These are phyloP conservation scores for Megathymus violae DNA, from an alignment of 1,140 invertebrate species.

Conservation along the genomic window DNA sequence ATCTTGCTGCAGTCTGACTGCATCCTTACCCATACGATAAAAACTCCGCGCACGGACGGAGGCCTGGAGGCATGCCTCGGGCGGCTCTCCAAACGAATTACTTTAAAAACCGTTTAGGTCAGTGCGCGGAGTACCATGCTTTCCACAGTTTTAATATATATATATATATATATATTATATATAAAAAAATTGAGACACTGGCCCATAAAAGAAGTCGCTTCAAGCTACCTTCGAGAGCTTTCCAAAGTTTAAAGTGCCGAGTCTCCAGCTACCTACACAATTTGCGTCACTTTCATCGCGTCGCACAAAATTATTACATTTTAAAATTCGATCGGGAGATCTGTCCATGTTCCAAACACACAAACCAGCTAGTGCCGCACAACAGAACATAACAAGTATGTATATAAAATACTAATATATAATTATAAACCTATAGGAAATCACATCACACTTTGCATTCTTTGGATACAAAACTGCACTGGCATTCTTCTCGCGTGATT, in stretches of 20 bases:
- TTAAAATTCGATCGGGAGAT: slow-evolving; percentile 66
- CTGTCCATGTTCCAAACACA: slow-evolving; percentile 60
- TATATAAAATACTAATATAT: slow-evolving; percentile 77
- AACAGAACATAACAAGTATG: slow-evolving; percentile 75
- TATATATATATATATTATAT: no score
- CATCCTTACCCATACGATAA: slow-evolving; percentile 55
- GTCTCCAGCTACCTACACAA: neutral
- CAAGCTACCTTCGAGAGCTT: slow-evolving; percentile 28
- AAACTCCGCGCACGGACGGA: no score
- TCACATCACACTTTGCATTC: slow-evolving; percentile 79
- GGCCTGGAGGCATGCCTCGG: no score
- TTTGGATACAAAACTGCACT: slow-evolving; percentile 78
- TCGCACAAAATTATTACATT: slow-evolving; percentile 38
- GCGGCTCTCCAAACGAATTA: no score
- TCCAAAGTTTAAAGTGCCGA: slow-evolving; percentile 8
- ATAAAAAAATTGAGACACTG: slow-evolving; percentile 45
- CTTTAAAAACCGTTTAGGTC: no score
- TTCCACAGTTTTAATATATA: slow-evolving; percentile 30
- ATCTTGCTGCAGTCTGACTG: slow-evolving; percentile 74
- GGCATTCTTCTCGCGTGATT: slow-evolving; percentile 36
- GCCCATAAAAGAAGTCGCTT: slow-evolving; percentile 30
- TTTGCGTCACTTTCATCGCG: slow-evolving; percentile 17
- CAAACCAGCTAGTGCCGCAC: slow-evolving; percentile 64
- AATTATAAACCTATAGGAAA: slow-evolving; percentile 79
- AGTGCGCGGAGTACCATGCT: slow-evolving; percentile 13